Evolutionary conservation across 2,888 invertebrate species (phyloP).

Genomic region (Xylophagus ater): DNA sequence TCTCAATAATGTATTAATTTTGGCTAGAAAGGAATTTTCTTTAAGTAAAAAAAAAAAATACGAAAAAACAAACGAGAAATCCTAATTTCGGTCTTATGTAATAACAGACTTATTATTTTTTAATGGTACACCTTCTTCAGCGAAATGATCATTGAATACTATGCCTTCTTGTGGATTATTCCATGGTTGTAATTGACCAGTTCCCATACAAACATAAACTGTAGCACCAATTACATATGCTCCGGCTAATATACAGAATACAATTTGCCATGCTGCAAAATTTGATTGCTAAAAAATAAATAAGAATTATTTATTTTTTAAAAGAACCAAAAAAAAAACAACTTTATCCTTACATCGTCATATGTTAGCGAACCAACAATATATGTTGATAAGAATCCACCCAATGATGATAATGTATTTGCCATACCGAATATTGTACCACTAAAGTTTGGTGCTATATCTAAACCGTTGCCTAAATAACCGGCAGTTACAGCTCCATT

Average conservation of each 20-base stretch:
- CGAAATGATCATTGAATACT: constrained; percentile 21
- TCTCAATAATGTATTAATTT: too few species aligned
- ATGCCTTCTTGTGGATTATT: constrained; percentile 38
- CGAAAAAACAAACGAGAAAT: too few species aligned
- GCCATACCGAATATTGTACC: constrained; percentile 81
- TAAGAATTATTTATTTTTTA: background rate
- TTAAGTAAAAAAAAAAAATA: too few species aligned
- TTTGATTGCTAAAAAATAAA: constrained; percentile 50
- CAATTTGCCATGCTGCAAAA: constrained; percentile 66
- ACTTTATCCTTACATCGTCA: constrained; percentile 46
- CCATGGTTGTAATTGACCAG: constrained; percentile 50
- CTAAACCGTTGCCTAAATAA: constrained; percentile 73
- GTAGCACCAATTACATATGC: constrained; percentile 57
- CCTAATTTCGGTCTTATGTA: too few species aligned
- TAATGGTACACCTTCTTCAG: constrained; percentile 38
- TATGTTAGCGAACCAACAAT: constrained; percentile 70
- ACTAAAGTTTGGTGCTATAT: constrained; percentile 81
- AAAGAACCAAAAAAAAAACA: background rate
- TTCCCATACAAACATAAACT: constrained; percentile 48
- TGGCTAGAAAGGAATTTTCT: too few species aligned
- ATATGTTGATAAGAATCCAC: constrained; percentile 69
- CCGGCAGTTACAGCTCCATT: constrained; percentile 81
- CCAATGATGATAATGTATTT: constrained; percentile 73
- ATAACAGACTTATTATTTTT: too few species aligned
- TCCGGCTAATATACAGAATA: constrained; percentile 67